Conservation (phyloP, 2,888 invertebrate species). For the Meteorus colon region DNA sequence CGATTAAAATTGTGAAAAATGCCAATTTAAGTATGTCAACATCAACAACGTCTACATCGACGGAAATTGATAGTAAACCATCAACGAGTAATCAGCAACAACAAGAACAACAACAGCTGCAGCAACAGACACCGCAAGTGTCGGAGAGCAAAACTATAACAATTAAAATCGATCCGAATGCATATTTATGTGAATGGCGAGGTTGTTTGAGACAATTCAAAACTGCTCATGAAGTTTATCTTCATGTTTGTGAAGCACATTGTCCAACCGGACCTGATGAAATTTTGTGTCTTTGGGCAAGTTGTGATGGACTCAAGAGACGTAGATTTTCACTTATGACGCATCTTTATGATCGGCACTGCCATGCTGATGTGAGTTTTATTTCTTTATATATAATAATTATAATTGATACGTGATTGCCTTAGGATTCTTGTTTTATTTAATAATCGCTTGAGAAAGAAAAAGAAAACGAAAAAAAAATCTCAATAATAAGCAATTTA, state of each 20-base stretch:
- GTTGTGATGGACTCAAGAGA: conserved; percentile 91
- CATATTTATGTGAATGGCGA: conserved; percentile 90
- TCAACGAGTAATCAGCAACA: conserved; percentile 55
- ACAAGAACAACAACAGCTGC: neutral
- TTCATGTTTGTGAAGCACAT: conserved; percentile 90
- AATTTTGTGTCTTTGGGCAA: conserved; percentile 91
- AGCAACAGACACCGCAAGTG: conserved; percentile 32
- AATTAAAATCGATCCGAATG: conserved; percentile 70
- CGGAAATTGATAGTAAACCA: conserved; percentile 61
- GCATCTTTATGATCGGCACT: conserved; percentile 96
- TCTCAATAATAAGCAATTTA: too few relatives aligned
- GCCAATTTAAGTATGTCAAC: conserved; percentile 63
- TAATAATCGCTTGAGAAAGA: neutral
- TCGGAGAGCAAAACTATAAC: conserved; percentile 68
- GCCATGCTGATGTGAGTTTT: conserved; percentile 83
- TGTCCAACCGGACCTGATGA: conserved; percentile 84
- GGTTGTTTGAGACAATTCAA: conserved; percentile 87
- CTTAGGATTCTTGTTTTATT: neutral
- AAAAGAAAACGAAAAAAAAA: too few relatives aligned
- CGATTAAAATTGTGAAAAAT: conserved; percentile 61
- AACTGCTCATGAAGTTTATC: conserved; percentile 86
- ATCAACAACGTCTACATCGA: conserved; percentile 63
- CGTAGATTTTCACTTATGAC: conserved; percentile 97
- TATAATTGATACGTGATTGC: too few relatives aligned
- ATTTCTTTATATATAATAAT: neutral